phyloP scores from a whole-genome alignment of 2,888 invertebrate genomes.

The Hirtodrosophila confusa region DNA sequence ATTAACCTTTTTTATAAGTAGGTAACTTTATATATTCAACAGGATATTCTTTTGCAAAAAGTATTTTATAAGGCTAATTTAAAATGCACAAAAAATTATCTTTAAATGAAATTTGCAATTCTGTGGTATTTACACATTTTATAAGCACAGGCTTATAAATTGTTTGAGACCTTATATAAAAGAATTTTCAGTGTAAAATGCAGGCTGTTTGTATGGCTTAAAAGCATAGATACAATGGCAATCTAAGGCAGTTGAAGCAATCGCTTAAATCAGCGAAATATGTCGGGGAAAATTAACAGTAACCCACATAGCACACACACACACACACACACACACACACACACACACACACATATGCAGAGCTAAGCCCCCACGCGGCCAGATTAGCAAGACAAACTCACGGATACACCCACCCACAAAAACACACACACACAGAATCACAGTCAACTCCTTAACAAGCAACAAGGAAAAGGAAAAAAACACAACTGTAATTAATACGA shows the following conservation, averaged over 20 bases:
- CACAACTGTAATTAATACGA: conserved; percentile 66
- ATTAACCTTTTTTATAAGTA: too few relatives aligned
- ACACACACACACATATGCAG: not conserved
- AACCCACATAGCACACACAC: conserved; percentile 38
- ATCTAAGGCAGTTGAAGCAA: conserved; percentile 29
- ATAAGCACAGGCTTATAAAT: too few relatives aligned
- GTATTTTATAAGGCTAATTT: too few relatives aligned
- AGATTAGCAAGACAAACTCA: conserved; percentile 27
- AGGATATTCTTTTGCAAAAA: too few relatives aligned
- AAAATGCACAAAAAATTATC: too few relatives aligned
- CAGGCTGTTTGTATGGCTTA: not conserved
- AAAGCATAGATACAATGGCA: not conserved
- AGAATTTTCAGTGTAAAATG: not conserved
- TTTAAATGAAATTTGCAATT: too few relatives aligned
- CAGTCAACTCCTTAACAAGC: conserved; percentile 44
- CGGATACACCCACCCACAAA: not conserved
- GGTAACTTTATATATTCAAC: too few relatives aligned
- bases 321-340: not conserved
- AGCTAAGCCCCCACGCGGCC: conserved; percentile 15
- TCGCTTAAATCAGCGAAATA: conserved; percentile 28
- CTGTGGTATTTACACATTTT: too few relatives aligned
- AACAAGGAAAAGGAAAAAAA: conserved; percentile 18
- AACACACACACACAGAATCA: conserved; percentile 16
- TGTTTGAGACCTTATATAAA: conserved; percentile 1
- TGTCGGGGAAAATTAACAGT: conserved; percentile 41